Base-by-base conservation (phyloP, 2,888 invertebrate species). In the Gastracanthus pulcherrimus region DNA sequence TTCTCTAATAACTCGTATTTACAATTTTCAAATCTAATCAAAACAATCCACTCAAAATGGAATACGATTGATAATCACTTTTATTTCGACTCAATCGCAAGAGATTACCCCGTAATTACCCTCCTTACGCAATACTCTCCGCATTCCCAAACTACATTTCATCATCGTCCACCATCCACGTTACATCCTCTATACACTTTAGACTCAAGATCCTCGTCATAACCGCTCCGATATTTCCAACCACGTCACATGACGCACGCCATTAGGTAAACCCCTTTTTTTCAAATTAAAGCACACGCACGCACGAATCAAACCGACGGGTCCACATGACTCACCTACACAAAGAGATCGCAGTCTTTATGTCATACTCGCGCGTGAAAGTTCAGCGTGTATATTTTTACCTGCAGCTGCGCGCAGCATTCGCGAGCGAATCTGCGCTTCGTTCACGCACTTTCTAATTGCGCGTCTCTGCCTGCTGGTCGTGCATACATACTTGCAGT, bases 391-490 rank as follows among this genome's bases (percentile, higher is more conserved):
- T n/a, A 45, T 45, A 23, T 55, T 55, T 19, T 51, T 9, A 9
- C 6, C 7, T 23, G 2, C 51, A 9, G 16, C 51, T 51, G n/a
- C n/a, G n/a, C n/a, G n/a, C n/a, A n/a, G n/a, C n/a, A n/a, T n/a
- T n/a, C n/a, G n/a, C n/a, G n/a, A n/a, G n/a, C 23, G 9, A 2
- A 51, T 51, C 19, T 7, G 13, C 23, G 55, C 55, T 29, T 58
- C 7, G 75, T 41, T 77, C 36, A 67, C 76, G 76, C 76, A 67
- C 76, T 76, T 76, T 76, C 76, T 76, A 76, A 76, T 66, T 62
- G 72, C 60, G 41, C 62, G n/a, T 58, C 36, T 13, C 7, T 36
- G n/a, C 9, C 11, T 29, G 23, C 23, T 38, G 38, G 38, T 58
- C 48, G 31, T 58, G 38, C 36, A 7, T 16, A 26, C 5, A 66